Percentiles rank a stretch among this genome's conserved stretches.
phyloP scores from a whole-genome alignment of 2,113 vertebrate genomes.

The Tychaedon coryphoeus region DNA sequence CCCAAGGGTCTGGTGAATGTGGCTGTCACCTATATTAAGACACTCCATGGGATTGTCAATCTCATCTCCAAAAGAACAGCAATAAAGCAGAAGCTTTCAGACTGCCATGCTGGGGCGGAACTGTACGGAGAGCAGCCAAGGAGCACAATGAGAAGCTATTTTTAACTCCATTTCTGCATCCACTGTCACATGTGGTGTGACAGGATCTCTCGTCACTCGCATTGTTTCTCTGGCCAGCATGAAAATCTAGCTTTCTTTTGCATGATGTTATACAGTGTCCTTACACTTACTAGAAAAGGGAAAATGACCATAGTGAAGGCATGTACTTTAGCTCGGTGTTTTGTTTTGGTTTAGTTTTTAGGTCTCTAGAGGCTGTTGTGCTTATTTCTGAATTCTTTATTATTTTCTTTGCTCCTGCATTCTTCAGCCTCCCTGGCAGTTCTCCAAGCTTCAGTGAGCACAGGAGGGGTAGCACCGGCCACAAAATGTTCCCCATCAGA shows the following conservation, averaged over 20 bases:
- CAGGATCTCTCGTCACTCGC: background rate
- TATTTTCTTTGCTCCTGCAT: background rate
- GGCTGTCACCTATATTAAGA: background rate
- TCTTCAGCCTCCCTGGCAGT: background rate
- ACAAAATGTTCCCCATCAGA: fast-evolving
- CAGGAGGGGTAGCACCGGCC: background rate
- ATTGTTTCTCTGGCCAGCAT: background rate
- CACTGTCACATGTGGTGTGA: background rate
- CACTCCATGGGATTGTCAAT: background rate
- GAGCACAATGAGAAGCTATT: conserved; percentile 3
- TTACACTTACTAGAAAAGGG: background rate
- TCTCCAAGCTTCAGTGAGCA: background rate
- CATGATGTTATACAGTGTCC: background rate
- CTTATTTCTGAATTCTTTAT: background rate
- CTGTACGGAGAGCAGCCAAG: background rate
- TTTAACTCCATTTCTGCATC: background rate
- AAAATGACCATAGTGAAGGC: background rate
- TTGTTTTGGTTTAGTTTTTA: background rate
- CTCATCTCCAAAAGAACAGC: background rate
- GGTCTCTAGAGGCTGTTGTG: background rate
- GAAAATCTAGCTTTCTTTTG: background rate
- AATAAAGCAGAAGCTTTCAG: background rate
- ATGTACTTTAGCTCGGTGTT: background rate
- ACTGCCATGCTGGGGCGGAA: background rate
- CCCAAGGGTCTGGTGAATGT: background rate